Evolutionary conservation across 23 tunicate species (phyloP).

Genomic region (Trididemnum miniatum): DNA sequence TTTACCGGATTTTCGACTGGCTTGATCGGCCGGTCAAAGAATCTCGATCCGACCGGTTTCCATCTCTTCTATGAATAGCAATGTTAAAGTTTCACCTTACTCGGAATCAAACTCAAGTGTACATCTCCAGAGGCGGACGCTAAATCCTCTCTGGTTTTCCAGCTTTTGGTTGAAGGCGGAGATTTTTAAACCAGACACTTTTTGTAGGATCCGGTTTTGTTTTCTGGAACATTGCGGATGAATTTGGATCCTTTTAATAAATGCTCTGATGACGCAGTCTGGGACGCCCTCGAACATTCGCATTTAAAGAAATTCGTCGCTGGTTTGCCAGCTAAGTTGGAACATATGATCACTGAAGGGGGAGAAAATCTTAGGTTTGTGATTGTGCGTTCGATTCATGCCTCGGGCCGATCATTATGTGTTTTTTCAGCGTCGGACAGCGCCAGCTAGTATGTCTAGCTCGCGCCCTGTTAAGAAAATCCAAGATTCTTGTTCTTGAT

Average conservation of each 20-base stretch:
- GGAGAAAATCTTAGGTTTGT: slow-evolving; percentile 89
- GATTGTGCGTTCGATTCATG: not conserved
- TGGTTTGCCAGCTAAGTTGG: slow-evolving; percentile 63
- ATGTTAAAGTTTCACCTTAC: too few relatives aligned
- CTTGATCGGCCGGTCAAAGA: not conserved
- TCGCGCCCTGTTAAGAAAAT: slow-evolving; percentile 65
- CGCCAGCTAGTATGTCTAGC: slow-evolving; percentile 87
- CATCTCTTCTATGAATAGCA: too few relatives aligned
- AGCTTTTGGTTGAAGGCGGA: too few relatives aligned
- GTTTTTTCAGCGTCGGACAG: slow-evolving; percentile 79
- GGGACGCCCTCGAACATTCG: slow-evolving; percentile 91
- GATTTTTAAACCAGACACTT: too few relatives aligned
- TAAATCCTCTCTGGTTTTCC: too few relatives aligned
- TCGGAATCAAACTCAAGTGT: too few relatives aligned
- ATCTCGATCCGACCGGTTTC: too few relatives aligned
- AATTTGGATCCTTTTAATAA: slow-evolving; percentile 93
- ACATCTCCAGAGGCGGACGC: too few relatives aligned
- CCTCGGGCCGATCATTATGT: not conserved
- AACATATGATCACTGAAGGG: slow-evolving; percentile 73
- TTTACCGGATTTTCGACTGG: too few relatives aligned
- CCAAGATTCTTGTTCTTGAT: slow-evolving; percentile 81
- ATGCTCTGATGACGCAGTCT: slow-evolving; percentile 73
- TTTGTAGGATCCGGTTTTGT: slow-evolving; percentile 79
- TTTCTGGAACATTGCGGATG: slow-evolving; percentile 84
- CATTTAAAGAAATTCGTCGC: slow-evolving; percentile 79